A percentile compares a stretch with the other conserved stretches of the same genome.
Conservation (phyloP, 2,888 invertebrate genomes). For the Aelia acuminata region DNA sequence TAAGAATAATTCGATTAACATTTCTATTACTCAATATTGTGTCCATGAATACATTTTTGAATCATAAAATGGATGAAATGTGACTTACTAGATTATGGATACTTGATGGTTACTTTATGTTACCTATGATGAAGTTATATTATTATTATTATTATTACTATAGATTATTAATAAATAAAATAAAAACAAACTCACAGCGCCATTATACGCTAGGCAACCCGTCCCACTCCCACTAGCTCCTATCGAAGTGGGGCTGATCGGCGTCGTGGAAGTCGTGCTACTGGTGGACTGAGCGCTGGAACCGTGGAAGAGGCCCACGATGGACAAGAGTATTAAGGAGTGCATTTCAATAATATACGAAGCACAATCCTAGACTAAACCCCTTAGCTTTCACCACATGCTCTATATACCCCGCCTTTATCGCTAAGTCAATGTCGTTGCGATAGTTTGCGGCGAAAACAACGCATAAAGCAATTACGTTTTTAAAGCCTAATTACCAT, state of each 20-base stretch:
- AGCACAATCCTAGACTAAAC: not conserved
- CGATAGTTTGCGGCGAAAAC: not conserved
- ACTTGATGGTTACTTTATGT: no score
- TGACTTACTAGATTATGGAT: no score
- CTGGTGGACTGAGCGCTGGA: not conserved
- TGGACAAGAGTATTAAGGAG: not conserved
- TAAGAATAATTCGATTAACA: no score
- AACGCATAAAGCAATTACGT: not conserved
- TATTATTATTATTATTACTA: not conserved
- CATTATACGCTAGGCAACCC: not conserved
- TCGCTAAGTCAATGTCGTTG: conserved; percentile 23
- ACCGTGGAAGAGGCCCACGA: not conserved
- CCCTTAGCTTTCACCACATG: not conserved
- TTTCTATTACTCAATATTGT: no score
- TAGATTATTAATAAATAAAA: not conserved
- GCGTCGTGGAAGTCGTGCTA: not conserved
- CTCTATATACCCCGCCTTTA: not conserved
- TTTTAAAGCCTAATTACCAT: not conserved
- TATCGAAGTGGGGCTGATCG: not conserved
- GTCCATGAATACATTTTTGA: no score
- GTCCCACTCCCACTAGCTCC: not conserved
- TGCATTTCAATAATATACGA: not conserved
- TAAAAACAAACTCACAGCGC: not conserved
- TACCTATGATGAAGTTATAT: no score
- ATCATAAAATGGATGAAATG: no score